Evolutionary conservation across 2,888 invertebrate genomes (phyloP).

Genomic region (Orchesella flavescens): DNA sequence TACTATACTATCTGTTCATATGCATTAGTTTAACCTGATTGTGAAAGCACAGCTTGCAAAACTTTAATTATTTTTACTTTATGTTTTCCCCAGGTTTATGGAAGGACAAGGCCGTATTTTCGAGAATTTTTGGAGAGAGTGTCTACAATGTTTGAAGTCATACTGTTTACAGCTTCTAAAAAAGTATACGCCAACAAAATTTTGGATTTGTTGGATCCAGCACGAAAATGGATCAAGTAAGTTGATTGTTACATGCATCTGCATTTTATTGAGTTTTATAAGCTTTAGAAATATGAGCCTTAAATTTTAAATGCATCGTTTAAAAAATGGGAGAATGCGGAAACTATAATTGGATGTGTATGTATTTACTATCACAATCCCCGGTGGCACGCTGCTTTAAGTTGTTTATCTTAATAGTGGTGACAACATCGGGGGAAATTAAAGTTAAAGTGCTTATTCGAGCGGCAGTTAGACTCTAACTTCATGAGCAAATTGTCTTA

Average conservation of each 20-base stretch:
- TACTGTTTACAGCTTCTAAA: slow-evolving; percentile 96
- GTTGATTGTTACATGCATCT: slow-evolving; percentile 68
- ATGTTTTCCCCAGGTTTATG: slow-evolving; percentile 78
- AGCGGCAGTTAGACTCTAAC: slow-evolving; percentile 36
- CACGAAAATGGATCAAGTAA: slow-evolving; percentile 89
- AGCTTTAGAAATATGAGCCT: neutral
- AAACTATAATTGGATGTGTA: neutral
- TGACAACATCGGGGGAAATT: slow-evolving; percentile 32
- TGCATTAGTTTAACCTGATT: no score
- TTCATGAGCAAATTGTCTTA: slow-evolving; percentile 23
- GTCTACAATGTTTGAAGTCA: slow-evolving; percentile 91
- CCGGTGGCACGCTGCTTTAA: slow-evolving; percentile 44
- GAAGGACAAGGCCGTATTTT: slow-evolving; percentile 92
- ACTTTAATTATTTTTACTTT: no score
- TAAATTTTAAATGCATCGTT: no score
- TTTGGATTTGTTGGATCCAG: slow-evolving; percentile 91
- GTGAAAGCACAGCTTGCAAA: no score
- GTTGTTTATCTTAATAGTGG: slow-evolving; percentile 18
- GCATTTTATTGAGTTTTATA: neutral
- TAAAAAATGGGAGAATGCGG: no score
- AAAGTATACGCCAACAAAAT: slow-evolving; percentile 95
- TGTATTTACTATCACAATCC: neutral
- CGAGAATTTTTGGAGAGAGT: slow-evolving; percentile 92
- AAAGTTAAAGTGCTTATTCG: slow-evolving; percentile 18
- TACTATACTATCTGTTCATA: no score